These are phyloP conservation scores for Emmelina monodactyla DNA, from an alignment of 2,888 invertebrate genomes.

Conservation along the genomic window DNA sequence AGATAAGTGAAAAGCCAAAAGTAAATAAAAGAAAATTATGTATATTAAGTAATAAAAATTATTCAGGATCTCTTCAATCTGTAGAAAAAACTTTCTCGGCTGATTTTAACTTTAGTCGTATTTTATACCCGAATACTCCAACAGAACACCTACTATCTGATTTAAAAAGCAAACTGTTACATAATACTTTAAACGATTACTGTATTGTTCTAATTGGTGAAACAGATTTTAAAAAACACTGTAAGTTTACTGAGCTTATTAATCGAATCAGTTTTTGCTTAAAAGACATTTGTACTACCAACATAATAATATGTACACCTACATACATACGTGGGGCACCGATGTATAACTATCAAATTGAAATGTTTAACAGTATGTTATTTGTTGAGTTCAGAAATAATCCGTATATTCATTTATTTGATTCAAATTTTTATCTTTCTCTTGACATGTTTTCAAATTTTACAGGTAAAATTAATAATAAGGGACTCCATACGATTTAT, in stretches of 20 bases:
- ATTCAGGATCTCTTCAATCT: no score
- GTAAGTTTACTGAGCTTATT: neutral
- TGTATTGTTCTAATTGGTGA: neutral
- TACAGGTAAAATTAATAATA: no score
- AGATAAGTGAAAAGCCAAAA: no score
- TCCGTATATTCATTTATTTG: neutral
- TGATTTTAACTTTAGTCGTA: no score
- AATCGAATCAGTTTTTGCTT: neutral
- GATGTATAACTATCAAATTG: neutral
- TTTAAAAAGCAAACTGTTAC: no score
- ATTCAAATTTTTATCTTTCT: neutral
- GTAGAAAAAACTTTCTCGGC: no score
- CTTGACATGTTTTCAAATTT: neutral
- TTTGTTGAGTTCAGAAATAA: neutral
- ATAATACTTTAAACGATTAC: no score
- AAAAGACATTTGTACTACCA: no score
- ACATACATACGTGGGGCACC: neutral
- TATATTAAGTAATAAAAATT: neutral
- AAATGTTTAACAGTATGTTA: neutral
- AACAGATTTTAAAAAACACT: neutral
- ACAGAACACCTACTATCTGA: no score
- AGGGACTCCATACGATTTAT: no score
- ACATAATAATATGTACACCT: no score
- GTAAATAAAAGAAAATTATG: slow-evolving; percentile 7
- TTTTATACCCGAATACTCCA: no score